A percentile compares a stretch with the other conserved stretches of the same genome.
Conservation (phyloP, 2,888 invertebrate genomes). For the Eupithecia pulchellata region DNA sequence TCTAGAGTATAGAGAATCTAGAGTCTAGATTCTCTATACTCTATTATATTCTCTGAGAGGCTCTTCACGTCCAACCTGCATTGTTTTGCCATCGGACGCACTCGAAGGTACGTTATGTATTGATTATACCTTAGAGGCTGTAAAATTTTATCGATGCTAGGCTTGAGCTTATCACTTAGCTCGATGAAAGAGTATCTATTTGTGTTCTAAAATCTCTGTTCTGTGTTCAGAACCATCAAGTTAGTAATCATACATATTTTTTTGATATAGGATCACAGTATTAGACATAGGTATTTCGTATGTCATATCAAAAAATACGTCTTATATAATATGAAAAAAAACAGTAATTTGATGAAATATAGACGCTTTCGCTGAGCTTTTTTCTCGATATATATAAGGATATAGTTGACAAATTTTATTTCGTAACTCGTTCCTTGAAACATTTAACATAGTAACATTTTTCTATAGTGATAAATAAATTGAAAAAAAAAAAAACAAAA, state of each 20-base stretch:
- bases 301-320: too few species aligned
- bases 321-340: not conserved
- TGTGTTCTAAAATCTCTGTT: too few species aligned
- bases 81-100: slow-evolving; percentile 63
- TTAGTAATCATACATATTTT: too few species aligned
- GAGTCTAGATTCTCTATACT: slow-evolving; percentile 47
- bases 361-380: not conserved
- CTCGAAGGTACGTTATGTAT: slow-evolving; percentile 50
- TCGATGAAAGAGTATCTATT: not conserved
- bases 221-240: too few species aligned
- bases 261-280: too few species aligned
- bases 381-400: not conserved
- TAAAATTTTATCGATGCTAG: slow-evolving; percentile 37
- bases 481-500: too few species aligned
- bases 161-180: slow-evolving; percentile 1
- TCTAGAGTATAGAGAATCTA: too few species aligned
- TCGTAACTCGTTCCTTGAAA: not conserved
- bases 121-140: slow-evolving; percentile 37
- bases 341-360: not conserved
- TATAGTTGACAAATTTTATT: not conserved
- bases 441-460: not conserved
- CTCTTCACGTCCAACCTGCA: slow-evolving; percentile 54
- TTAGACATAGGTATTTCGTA: too few species aligned
- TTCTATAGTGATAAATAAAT: too few species aligned
- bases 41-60: slow-evolving; percentile 53